These are phyloP conservation scores for Carcharodon carcharias DNA, from an alignment of 2,797 vertebrate species.

Conservation along the genomic window DNA sequence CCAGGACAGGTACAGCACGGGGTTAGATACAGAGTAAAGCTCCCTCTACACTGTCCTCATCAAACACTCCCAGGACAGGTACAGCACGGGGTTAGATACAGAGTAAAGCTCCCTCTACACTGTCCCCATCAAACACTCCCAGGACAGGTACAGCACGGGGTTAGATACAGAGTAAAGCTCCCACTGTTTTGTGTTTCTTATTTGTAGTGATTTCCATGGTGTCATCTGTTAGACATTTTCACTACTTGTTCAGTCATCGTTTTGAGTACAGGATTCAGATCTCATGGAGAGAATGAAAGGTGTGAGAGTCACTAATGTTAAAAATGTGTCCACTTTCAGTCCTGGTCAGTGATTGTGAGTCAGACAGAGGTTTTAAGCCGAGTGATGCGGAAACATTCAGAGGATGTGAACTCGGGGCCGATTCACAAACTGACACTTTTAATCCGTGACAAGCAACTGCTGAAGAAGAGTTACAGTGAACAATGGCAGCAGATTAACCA, in stretches of 20 bases:
- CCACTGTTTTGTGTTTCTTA: background rate
- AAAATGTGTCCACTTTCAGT: constrained; percentile 53
- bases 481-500: constrained; percentile 82
- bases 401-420: constrained; percentile 75
- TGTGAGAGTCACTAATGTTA: background rate
- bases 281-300: background rate
- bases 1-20: too few species aligned
- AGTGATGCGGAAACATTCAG: constrained; percentile 71
- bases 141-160: too few species aligned
- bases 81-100: too few species aligned
- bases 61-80: too few species aligned
- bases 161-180: background rate
- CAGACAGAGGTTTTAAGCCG: constrained; percentile 82
- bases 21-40: background rate
- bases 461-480: constrained; percentile 75
- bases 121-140: too few species aligned
- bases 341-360: constrained; percentile 75
- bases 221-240: background rate
- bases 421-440: constrained; percentile 82
- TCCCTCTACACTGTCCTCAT: background rate
- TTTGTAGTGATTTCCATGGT: background rate
- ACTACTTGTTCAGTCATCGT: background rate
- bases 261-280: background rate
- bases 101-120: too few species aligned
- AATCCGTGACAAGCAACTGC: constrained; percentile 88